These are phyloP conservation scores for Tapera naevia DNA, from an alignment of 2,797 vertebrate species.

Conservation along the genomic window DNA sequence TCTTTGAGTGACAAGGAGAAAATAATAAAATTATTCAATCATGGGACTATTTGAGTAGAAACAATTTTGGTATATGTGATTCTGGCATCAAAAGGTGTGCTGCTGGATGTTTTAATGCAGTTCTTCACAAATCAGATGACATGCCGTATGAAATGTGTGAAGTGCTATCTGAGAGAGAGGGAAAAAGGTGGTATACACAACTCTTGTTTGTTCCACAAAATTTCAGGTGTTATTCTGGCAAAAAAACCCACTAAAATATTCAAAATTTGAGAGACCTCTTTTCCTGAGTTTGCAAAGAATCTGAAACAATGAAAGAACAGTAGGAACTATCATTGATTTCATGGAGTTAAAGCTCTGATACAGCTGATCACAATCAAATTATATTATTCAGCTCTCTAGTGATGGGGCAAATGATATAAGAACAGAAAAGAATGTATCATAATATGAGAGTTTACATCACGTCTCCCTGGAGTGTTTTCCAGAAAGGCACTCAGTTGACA, in stretches of 20 bases:
- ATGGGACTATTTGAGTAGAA: neutral
- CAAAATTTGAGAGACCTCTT: neutral
- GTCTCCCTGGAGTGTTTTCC: neutral
- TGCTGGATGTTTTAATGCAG: neutral
- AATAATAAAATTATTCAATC: neutral
- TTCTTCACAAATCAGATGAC: neutral
- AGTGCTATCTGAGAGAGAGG: neutral
- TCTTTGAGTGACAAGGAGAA: neutral
- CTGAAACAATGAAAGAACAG: neutral
- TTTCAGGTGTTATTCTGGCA: neutral
- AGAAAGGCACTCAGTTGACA: neutral
- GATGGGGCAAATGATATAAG: neutral
- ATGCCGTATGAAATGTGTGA: neutral
- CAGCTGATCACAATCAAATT: neutral
- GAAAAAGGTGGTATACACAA: neutral
- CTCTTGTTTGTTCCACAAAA: neutral
- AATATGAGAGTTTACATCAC: neutral
- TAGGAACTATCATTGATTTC: neutral
- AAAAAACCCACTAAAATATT: neutral
- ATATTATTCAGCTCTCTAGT: constrained; percentile 5
- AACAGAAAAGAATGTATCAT: neutral
- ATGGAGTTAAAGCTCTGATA: neutral
- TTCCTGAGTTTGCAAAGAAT: neutral
- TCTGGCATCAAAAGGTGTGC: neutral
- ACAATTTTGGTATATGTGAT: neutral